phyloP scores from a whole-genome alignment of 2,797 vertebrate genomes.

The Anguilla obscura region DNA sequence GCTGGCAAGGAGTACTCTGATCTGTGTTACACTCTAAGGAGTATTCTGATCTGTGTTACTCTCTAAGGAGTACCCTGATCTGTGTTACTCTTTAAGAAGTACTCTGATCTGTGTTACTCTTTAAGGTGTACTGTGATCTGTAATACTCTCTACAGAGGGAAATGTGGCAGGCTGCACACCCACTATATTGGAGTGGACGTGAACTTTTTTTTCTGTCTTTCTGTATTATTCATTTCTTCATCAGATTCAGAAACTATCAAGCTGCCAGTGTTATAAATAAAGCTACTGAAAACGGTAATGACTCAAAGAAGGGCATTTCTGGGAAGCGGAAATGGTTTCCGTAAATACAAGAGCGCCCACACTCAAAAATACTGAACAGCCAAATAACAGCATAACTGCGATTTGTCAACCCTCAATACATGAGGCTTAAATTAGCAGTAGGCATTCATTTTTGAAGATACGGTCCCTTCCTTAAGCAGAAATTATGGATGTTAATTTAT shows the following conservation, averaged over 20 bases:
- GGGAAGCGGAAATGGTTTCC: not conserved
- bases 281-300: not conserved
- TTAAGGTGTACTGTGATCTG: not conserved
- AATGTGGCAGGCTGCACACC: not conserved
- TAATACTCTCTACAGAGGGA: not conserved
- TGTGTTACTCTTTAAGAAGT: not conserved
- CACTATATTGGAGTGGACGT: not conserved
- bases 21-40: not conserved
- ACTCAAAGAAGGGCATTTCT: not conserved
- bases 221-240: not conserved
- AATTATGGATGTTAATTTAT: not conserved
- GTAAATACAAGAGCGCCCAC: not conserved
- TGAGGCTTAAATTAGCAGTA: not conserved
- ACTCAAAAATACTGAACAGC: not conserved
- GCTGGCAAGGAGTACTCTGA: not conserved
- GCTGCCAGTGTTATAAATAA: not conserved
- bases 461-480: not conserved
- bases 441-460: not conserved
- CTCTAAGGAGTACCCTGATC: not conserved
- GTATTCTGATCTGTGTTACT: not conserved
- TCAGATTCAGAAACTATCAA: not conserved
- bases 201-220: not conserved
- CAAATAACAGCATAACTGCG: not conserved
- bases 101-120: not conserved
- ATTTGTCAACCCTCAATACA: not conserved